Conservation (phyloP, 2,888 invertebrate genomes). For the Theretra japonica region DNA sequence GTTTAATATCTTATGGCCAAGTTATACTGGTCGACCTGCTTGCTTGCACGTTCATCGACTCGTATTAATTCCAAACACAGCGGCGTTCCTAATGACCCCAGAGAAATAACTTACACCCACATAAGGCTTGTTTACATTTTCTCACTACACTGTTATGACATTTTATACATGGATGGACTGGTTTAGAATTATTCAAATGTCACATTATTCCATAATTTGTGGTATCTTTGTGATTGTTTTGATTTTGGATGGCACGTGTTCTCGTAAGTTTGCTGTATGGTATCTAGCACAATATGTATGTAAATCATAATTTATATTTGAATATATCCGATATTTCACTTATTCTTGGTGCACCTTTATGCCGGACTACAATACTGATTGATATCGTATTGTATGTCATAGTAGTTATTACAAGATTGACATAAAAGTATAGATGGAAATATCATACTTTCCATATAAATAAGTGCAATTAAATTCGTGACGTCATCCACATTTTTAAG, state of each 20-base stretch:
- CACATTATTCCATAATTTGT: not conserved
- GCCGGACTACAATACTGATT: no score
- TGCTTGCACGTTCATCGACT: not conserved
- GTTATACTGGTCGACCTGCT: not conserved
- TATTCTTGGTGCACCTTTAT: no score
- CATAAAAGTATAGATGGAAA: no score
- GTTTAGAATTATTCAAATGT: conserved; percentile 10
- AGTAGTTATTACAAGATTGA: no score
- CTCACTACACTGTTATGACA: conserved; percentile 22
- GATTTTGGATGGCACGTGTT: not conserved
- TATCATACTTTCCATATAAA: no score
- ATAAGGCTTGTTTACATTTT: conserved; percentile 7
- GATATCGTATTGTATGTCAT: no score
- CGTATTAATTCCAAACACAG: not conserved
- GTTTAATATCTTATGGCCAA: not conserved
- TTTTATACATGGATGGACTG: conserved; percentile 3
- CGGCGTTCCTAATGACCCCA: conserved; percentile 14
- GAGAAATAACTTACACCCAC: conserved; percentile 22
- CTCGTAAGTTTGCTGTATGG: no score
- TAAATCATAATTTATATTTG: no score
- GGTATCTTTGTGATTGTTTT: not conserved
- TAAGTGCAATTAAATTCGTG: no score
- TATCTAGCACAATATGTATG: no score
- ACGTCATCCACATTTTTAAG: no score
- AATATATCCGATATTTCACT: no score